Conservation (phyloP, 2,797 vertebrate genomes). For the Poliocrania exsul region DNA sequence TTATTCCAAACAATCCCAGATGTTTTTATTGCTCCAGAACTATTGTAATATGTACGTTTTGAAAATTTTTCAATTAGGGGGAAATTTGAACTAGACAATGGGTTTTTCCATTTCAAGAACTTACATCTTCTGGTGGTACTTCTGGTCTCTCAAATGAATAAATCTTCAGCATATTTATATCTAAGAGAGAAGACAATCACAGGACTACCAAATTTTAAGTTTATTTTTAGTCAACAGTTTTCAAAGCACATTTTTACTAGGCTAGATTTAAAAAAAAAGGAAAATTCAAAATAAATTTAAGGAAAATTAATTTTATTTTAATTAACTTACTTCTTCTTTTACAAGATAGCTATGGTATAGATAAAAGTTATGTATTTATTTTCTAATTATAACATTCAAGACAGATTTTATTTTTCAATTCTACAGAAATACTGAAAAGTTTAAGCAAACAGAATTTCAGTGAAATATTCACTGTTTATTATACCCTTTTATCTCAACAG, state of each 20-base stretch:
- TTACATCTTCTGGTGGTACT: neutral
- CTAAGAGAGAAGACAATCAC: neutral
- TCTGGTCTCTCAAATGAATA: neutral
- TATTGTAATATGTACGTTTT: neutral
- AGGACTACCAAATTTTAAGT: neutral
- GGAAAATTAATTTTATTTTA: conserved; percentile 14
- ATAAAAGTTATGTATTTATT: neutral
- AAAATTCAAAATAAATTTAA: neutral
- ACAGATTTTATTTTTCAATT: neutral
- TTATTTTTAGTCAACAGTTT: neutral
- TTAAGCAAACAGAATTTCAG: neutral
- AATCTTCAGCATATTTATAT: neutral
- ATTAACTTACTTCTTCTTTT: neutral
- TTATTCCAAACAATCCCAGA: neutral
- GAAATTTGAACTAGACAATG: neutral
- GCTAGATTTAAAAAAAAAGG: neutral
- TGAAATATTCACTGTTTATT: neutral
- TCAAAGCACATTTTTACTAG: neutral
- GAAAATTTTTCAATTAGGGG: neutral
- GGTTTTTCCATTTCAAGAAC: neutral
- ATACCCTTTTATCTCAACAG: neutral
- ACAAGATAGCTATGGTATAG: neutral
- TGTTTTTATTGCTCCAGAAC: conserved; percentile 7
- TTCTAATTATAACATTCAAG: neutral
- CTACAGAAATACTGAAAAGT: neutral